Conservation (phyloP, 2,888 invertebrate species). For the Euzophera pinguis region DNA sequence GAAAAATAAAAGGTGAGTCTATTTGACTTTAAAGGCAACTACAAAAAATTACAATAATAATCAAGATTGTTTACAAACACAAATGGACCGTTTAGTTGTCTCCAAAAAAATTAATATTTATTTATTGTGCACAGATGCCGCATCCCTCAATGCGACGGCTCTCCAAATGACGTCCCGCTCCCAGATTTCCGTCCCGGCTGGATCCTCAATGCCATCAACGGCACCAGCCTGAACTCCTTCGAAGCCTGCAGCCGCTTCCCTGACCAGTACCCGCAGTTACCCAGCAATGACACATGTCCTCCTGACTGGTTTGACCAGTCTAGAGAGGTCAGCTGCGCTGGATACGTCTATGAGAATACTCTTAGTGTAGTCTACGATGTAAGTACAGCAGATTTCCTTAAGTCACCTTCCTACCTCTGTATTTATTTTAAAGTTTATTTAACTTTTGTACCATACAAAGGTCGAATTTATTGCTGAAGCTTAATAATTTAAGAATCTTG, state of each 20-base stretch:
- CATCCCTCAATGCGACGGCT: conserved; percentile 54
- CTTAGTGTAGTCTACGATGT: conserved; percentile 66
- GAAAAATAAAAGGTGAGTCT: too few relatives aligned
- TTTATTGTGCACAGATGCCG: conserved; percentile 44
- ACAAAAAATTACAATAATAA: too few relatives aligned
- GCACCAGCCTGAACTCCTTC: conserved; percentile 36
- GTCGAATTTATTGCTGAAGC: too few relatives aligned
- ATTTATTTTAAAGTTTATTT: too few relatives aligned
- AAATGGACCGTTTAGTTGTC: too few relatives aligned
- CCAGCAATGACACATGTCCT: conserved; percentile 42
- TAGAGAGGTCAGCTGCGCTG: conserved; percentile 38
- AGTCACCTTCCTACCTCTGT: too few relatives aligned
- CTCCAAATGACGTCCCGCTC: conserved; percentile 10
- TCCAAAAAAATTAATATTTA: too few relatives aligned
- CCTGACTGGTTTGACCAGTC: conserved; percentile 46
- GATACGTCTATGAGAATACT: conserved; percentile 55
- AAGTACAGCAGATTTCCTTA: too few relatives aligned
- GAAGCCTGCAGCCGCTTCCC: conserved; percentile 51
- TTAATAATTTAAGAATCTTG: too few relatives aligned
- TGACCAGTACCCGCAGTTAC: conserved; percentile 30
- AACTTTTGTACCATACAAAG: too few relatives aligned
- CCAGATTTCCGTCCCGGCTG: conserved; percentile 51
- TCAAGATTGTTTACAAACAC: too few relatives aligned
- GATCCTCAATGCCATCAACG: conserved; percentile 55
- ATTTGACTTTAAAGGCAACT: too few relatives aligned